These are phyloP conservation scores for Grallaria varia DNA, from an alignment of 2,113 vertebrate species.

Conservation along the genomic window DNA sequence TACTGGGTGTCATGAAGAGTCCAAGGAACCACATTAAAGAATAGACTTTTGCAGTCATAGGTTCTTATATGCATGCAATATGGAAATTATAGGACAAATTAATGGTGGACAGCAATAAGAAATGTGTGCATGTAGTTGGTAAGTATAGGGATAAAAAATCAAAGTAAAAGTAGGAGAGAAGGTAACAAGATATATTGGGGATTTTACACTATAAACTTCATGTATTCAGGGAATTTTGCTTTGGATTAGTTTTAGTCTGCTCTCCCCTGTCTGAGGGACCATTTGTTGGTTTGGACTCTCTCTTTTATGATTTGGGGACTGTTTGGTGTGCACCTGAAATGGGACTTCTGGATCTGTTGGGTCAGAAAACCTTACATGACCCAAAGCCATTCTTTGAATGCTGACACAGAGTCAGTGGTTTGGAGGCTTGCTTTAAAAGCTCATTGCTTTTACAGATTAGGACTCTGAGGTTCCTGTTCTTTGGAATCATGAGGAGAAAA, in stretches of 20 bases:
- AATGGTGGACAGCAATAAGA: not conserved
- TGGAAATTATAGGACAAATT: not conserved
- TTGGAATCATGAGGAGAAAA: not conserved
- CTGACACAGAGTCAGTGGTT: not conserved
- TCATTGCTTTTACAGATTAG: not conserved
- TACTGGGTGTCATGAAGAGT: not conserved
- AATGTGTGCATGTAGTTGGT: not conserved
- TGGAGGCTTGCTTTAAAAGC: not conserved
- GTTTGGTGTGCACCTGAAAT: not conserved
- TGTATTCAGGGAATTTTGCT: not conserved
- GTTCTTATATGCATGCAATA: not conserved
- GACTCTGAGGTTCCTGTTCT: not conserved
- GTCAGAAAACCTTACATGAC: not conserved
- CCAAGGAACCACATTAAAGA: not conserved
- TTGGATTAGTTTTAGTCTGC: not conserved
- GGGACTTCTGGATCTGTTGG: not conserved
- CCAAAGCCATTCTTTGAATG: not conserved
- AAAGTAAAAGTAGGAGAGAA: not conserved
- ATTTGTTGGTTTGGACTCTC: not conserved
- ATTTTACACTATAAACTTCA: not conserved
- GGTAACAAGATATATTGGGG: not conserved
- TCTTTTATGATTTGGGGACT: not conserved
- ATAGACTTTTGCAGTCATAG: not conserved
- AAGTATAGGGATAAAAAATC: not conserved
- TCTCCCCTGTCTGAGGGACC: not conserved